Conservation (phyloP, 2,797 vertebrate genomes). For the Hypotaenidia philippensis region DNA sequence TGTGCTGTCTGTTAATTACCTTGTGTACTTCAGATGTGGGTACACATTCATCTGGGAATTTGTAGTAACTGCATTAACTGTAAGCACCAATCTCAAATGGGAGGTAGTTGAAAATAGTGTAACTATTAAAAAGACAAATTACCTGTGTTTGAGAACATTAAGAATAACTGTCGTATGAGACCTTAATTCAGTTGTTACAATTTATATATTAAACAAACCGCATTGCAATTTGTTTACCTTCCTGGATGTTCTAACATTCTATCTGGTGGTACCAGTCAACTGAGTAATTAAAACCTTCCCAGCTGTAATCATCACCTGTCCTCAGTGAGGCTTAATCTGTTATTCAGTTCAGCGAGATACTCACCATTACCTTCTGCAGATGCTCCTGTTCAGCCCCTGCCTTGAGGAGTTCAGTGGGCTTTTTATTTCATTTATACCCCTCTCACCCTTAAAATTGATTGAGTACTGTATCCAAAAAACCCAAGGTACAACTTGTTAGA, state of each 20-base stretch:
- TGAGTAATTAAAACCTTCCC: neutral
- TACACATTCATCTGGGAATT: neutral
- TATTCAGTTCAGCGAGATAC: neutral
- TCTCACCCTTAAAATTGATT: neutral
- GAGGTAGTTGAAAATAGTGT: neutral
- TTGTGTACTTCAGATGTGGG: neutral
- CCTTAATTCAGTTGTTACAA: neutral
- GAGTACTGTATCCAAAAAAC: rapidly evolving
- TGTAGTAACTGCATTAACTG: neutral
- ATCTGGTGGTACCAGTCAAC: neutral
- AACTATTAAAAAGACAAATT: neutral
- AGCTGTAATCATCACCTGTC: neutral
- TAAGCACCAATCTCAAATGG: neutral
- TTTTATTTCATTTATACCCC: neutral
- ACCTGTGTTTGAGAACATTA: neutral
- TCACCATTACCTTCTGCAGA: rapidly evolving
- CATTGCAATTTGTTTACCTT: neutral
- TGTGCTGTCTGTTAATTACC: neutral
- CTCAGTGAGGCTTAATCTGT: neutral
- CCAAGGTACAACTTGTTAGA: neutral
- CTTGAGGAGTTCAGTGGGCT: neutral
- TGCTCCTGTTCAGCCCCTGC: rapidly evolving
- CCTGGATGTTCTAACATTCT: neutral
- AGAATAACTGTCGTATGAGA: neutral
- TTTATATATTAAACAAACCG: neutral